These are phyloP conservation scores for Glossosoma conforme DNA, from an alignment of 1,140 invertebrate species.

Conservation along the genomic window DNA sequence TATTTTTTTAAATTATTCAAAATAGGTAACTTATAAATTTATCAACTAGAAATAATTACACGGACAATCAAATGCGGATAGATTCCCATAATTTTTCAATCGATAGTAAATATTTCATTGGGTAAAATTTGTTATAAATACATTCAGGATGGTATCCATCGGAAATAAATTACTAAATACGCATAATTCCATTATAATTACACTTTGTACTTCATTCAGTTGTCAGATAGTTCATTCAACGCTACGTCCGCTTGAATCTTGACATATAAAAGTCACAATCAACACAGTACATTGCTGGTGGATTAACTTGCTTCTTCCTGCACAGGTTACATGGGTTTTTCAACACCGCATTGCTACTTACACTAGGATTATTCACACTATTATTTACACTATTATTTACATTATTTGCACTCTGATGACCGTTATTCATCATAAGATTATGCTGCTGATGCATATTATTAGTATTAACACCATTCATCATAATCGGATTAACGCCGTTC, in stretches of 20 bases:
- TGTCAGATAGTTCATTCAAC: background rate
- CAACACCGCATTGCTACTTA: slow-evolving; percentile 35
- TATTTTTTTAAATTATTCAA: background rate
- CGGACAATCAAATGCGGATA: too few relatives aligned
- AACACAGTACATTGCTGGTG: slow-evolving; percentile 73
- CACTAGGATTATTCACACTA: slow-evolving; percentile 33
- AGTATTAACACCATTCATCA: slow-evolving; percentile 16
- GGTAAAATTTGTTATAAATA: too few relatives aligned
- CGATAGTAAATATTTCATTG: too few relatives aligned
- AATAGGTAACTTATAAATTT: background rate
- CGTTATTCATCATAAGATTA: slow-evolving; percentile 6
- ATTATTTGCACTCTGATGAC: too few relatives aligned
- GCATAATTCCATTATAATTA: background rate
- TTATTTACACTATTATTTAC: slow-evolving; percentile 24
- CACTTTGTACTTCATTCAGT: slow-evolving; percentile 6
- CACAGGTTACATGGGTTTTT: slow-evolving; percentile 74
- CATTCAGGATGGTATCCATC: too few relatives aligned
- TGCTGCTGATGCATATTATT: slow-evolving; percentile 16
- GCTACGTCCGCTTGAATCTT: slow-evolving; percentile 61
- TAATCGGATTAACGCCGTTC: slow-evolving; percentile 5
- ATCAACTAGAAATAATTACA: background rate
- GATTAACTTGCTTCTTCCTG: slow-evolving; percentile 70
- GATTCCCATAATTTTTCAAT: too few relatives aligned
- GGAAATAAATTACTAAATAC: too few relatives aligned
- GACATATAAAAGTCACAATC: slow-evolving; percentile 92